These are phyloP conservation scores for Siniperca obscura DNA, from an alignment of 2,797 vertebrate genomes.

Conservation along the genomic window DNA sequence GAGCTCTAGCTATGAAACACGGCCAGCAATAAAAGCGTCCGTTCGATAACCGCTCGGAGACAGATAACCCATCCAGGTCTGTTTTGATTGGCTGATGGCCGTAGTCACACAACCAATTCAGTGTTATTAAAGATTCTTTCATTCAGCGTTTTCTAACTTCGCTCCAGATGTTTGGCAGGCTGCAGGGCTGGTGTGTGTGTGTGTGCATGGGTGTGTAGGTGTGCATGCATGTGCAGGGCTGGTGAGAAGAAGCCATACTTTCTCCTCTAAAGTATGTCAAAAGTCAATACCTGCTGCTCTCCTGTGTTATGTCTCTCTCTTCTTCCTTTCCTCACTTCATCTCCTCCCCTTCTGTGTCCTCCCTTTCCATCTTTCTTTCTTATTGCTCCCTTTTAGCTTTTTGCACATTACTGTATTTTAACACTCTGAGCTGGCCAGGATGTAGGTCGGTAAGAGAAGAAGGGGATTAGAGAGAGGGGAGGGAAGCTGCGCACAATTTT, in stretches of 20 bases:
- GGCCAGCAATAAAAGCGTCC: constrained; percentile 69
- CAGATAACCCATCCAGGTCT: constrained; percentile 78
- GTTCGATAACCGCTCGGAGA: constrained; percentile 76
- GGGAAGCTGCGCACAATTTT: constrained; percentile 41
- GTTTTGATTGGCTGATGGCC: constrained; percentile 81
- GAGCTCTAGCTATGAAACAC: constrained; percentile 60
- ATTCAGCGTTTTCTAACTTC: constrained; percentile 81
- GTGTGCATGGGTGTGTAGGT: constrained; percentile 43
- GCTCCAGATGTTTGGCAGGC: constrained; percentile 86
- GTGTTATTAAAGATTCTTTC: constrained; percentile 85
- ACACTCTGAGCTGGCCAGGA: constrained; percentile 44
- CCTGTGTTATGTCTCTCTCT: constrained; percentile 47
- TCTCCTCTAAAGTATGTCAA: constrained; percentile 69
- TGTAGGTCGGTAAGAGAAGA: constrained; percentile 49
- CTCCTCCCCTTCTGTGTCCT: constrained; percentile 14
- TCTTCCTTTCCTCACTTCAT: neutral
- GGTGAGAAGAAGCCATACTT: constrained; percentile 60
- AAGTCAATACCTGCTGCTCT: constrained; percentile 69
- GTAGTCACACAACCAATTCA: constrained; percentile 77
- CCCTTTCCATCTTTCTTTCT: constrained; percentile 21
- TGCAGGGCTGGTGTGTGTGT: constrained; percentile 51
- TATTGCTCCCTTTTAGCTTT: constrained; percentile 28
- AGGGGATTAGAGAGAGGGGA: constrained; percentile 51
- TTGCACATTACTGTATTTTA: constrained; percentile 48
- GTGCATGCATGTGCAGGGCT: constrained; percentile 54